Evolutionary conservation across 2,113 vertebrate genomes (phyloP).

Genomic region (Potamarius usumacintae): DNA sequence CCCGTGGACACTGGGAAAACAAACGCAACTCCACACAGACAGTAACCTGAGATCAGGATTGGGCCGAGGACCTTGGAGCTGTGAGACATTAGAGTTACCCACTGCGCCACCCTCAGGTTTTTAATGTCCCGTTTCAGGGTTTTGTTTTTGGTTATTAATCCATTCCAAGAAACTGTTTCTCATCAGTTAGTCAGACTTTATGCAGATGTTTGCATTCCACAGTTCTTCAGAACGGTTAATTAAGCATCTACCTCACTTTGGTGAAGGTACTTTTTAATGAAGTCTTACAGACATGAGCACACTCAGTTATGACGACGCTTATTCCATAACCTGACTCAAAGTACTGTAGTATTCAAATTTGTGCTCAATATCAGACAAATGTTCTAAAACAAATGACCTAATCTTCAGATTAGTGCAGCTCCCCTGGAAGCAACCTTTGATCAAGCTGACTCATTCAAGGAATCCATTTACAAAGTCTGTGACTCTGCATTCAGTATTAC

Average conservation of each 20-base stretch:
- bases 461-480: background rate
- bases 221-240: background rate
- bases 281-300: background rate
- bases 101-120: background rate
- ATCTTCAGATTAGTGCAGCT: background rate
- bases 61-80: background rate
- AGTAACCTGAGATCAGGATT: background rate
- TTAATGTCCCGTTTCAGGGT: background rate
- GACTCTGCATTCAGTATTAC: background rate
- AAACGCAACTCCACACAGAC: background rate
- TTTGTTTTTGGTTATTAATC: background rate
- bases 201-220: background rate
- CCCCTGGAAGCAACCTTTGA: background rate
- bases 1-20: background rate
- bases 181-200: background rate
- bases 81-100: background rate
- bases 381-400: background rate
- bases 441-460: background rate
- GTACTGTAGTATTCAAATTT: too few species aligned
- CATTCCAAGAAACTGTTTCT: background rate
- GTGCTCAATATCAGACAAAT: background rate
- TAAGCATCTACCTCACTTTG: background rate
- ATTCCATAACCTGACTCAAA: background rate
- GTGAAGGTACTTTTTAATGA: background rate
- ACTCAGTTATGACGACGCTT: background rate